These are phyloP conservation scores for Andrena bucephala DNA, from an alignment of 2,888 invertebrate species.

Conservation along the genomic window DNA sequence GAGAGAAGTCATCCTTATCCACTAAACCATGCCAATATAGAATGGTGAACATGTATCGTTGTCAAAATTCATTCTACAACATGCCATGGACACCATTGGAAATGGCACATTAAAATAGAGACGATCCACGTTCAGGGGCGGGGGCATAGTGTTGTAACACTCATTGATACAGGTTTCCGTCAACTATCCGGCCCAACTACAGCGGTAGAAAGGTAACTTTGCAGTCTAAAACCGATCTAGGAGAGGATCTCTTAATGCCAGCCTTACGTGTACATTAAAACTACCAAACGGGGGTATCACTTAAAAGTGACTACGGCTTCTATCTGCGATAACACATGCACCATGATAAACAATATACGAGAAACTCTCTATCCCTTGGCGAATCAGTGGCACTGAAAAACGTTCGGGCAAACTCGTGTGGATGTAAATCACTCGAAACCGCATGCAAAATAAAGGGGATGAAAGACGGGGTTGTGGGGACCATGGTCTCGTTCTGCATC, in stretches of 20 bases:
- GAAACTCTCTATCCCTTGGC: background rate
- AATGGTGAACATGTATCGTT: slow-evolving; percentile 58
- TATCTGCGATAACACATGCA: slow-evolving; percentile 35
- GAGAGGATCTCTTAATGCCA: background rate
- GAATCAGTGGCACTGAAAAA: slow-evolving; percentile 2
- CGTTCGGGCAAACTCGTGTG: background rate
- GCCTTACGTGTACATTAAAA: background rate
- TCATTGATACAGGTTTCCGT: background rate
- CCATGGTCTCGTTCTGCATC: slow-evolving; percentile 9
- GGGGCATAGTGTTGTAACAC: slow-evolving; percentile 11
- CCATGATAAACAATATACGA: background rate
- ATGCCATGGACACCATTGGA: slow-evolving; percentile 53
- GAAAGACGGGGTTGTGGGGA: background rate
- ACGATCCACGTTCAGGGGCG: slow-evolving; percentile 17
- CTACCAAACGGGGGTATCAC: background rate
- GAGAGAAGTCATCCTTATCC: slow-evolving; percentile 38
- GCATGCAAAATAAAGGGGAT: slow-evolving; percentile 34
- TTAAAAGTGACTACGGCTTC: background rate
- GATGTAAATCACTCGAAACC: slow-evolving; percentile 6
- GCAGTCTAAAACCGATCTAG: background rate
- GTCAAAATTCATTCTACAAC: slow-evolving; percentile 67
- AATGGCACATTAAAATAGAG: slow-evolving; percentile 22
- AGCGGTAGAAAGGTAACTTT: background rate
- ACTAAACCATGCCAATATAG: slow-evolving; percentile 68
- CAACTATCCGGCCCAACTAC: background rate